These are phyloP conservation scores for Drosophila jambulina DNA, from an alignment of 1,140 invertebrate species.

Conservation along the genomic window DNA sequence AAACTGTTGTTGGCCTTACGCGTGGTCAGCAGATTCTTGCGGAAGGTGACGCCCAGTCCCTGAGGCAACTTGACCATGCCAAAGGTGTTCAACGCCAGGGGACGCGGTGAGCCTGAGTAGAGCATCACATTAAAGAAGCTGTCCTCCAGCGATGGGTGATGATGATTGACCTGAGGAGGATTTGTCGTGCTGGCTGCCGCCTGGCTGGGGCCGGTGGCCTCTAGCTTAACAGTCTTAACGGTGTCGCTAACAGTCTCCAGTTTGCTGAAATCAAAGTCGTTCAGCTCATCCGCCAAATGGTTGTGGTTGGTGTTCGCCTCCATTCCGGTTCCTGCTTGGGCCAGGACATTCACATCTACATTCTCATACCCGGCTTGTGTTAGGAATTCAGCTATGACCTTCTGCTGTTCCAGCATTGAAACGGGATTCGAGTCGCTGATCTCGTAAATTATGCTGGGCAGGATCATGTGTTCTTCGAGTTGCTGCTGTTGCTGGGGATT, in stretches of 20 bases:
- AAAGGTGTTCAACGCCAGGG: slow-evolving; percentile 76
- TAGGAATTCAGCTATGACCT: slow-evolving; percentile 75
- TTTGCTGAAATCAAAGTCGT: slow-evolving; percentile 73
- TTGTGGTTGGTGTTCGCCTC: slow-evolving; percentile 10
- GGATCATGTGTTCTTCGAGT: slow-evolving; percentile 68
- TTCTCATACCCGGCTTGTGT: slow-evolving; percentile 74
- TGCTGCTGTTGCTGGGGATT: slow-evolving; percentile 25
- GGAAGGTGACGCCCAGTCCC: slow-evolving; percentile 71
- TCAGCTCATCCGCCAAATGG: slow-evolving; percentile 58
- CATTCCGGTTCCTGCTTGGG: slow-evolving; percentile 31
- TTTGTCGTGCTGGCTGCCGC: slow-evolving; percentile 37
- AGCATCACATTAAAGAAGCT: slow-evolving; percentile 73
- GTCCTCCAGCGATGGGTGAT: slow-evolving; percentile 60
- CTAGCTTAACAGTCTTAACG: slow-evolving; percentile 79
- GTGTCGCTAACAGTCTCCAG: slow-evolving; percentile 76
- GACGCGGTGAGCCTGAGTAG: slow-evolving; percentile 73
- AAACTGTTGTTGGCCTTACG: slow-evolving; percentile 76
- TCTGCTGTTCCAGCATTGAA: slow-evolving; percentile 77
- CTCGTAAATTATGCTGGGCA: slow-evolving; percentile 79
- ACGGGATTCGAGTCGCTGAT: slow-evolving; percentile 74
- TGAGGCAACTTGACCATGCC: slow-evolving; percentile 76
- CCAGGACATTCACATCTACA: slow-evolving; percentile 63
- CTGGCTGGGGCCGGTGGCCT: slow-evolving; percentile 33
- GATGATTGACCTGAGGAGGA: slow-evolving; percentile 40
- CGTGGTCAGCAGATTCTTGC: slow-evolving; percentile 71